Evolutionary conservation across 2,888 invertebrate genomes (phyloP), one percentile per base, ranked within the genome.

Genomic region (Tupiocoris notatus): DNA sequence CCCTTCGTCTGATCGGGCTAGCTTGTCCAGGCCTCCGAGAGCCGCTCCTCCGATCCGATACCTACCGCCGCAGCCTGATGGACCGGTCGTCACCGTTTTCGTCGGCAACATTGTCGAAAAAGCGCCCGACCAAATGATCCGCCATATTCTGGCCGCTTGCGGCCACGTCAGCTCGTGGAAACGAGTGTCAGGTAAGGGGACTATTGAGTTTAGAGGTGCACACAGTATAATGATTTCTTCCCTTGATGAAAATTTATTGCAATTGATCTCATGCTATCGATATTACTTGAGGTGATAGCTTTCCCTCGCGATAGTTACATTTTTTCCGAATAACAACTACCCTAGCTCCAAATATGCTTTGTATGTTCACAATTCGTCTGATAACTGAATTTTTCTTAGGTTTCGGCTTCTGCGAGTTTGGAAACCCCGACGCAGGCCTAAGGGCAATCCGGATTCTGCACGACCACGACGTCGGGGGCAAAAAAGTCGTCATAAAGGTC

Each of bases 331-430:
- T n/a, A n/a, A n/a, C n/a, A n/a, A n/a, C n/a, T n/a, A n/a, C n/a
- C n/a, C n/a, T n/a, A n/a, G n/a, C n/a, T n/a, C n/a, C n/a, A n/a
- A n/a, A n/a, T n/a, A n/a, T n/a, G n/a, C n/a, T n/a, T n/a, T n/a
- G n/a, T n/a, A n/a, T n/a, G n/a, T n/a, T n/a, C n/a, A n/a, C n/a
- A n/a, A n/a, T n/a, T n/a, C n/a, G n/a, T n/a, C n/a, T n/a, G n/a
- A n/a, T n/a, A n/a, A n/a, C n/a, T n/a, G n/a, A n/a, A n/a, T 76
- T 77, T 77, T 75, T 81, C 82, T 9, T 81, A 86, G 95, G 95
- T 0, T 98, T 98, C 85, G 98, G 98, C 9, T 99, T 98, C 86
- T 96, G 98, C 86, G 98, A 98, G 86, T 95, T 95, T 85, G 95
- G 94, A 80, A 92, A 94, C 77, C 97, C 98, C 18, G 96, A 97